These are phyloP conservation scores for Coregonus sp. DNA, from an alignment of 2,797 vertebrate genomes.

Conservation along the genomic window DNA sequence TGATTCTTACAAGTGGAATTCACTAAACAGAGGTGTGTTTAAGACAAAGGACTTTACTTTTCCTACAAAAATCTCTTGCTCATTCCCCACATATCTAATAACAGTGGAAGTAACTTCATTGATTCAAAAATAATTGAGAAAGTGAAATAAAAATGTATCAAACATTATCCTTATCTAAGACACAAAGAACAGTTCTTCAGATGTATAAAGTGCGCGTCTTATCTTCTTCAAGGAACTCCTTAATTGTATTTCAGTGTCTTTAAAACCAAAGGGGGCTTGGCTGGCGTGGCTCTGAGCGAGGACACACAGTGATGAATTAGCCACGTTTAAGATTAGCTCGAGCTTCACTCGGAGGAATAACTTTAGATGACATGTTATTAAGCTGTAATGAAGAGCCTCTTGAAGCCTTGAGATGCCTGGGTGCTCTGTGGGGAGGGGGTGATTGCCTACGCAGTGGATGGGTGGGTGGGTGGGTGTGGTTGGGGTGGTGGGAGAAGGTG, in stretches of 20 bases:
- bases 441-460: background rate
- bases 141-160: too few species aligned
- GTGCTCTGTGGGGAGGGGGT: conserved; percentile 18
- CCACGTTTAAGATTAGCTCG: conserved; percentile 50
- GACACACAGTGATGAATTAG: conserved; percentile 50
- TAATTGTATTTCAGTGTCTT: conserved; percentile 14
- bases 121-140: too few species aligned
- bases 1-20: too few species aligned
- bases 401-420: conserved; percentile 15
- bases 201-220: conserved; percentile 2
- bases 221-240: conserved; percentile 11
- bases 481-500: background rate
- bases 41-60: background rate
- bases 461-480: background rate
- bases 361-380: conserved; percentile 54
- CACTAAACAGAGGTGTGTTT: too few species aligned
- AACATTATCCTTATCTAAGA: background rate
- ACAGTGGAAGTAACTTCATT: too few species aligned
- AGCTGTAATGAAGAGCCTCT: conserved; percentile 54
- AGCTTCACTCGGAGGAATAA: conserved; percentile 44
- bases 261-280: conserved; percentile 20
- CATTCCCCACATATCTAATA: too few species aligned
- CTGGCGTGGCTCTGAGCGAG: conserved; percentile 29
- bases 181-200: background rate
- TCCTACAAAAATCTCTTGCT: too few species aligned